phyloP scores from a whole-genome alignment of 2,113 vertebrate genomes.

The Meles meles region DNA sequence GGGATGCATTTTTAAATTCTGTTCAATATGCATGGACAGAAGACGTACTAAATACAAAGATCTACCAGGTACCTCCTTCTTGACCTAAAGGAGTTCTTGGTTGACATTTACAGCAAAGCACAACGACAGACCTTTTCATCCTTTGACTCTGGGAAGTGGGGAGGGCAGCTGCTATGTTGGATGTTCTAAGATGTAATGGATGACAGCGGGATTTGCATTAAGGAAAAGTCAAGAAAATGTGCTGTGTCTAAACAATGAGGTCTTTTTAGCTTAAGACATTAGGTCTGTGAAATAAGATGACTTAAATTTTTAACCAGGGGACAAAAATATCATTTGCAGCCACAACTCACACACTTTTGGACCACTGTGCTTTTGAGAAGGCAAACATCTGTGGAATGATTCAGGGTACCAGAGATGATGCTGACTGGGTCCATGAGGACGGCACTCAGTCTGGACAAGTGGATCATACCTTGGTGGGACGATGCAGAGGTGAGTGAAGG shows the following conservation, averaged over 20 bases:
- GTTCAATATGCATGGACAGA: not conserved
- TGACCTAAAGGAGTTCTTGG: not conserved
- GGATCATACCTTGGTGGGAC: constrained; percentile 87
- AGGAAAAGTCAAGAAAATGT: not conserved
- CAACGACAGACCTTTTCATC: not conserved
- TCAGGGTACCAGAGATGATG: constrained; percentile 84
- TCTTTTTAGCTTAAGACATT: not conserved
- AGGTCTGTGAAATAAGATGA: not conserved
- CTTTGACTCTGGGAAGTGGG: not conserved
- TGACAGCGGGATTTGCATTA: not conserved
- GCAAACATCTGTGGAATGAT: constrained; percentile 94
- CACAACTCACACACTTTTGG: constrained; percentile 88
- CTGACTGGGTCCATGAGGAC: constrained; percentile 85
- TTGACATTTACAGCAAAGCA: not conserved
- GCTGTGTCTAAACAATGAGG: not conserved
- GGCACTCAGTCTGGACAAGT: constrained; percentile 58
- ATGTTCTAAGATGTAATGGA: not conserved
- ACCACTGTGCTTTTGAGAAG: constrained; percentile 91
- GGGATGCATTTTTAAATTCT: not conserved
- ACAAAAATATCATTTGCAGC: constrained; percentile 75
- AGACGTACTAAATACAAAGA: not conserved
- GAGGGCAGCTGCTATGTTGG: not conserved
- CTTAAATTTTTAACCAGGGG: constrained; percentile 10
- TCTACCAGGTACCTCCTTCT: not conserved
- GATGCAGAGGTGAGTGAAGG: constrained; percentile 84